These are phyloP conservation scores for Nephrotoma flavescens DNA, from an alignment of 2,888 invertebrate genomes.

Conservation along the genomic window DNA sequence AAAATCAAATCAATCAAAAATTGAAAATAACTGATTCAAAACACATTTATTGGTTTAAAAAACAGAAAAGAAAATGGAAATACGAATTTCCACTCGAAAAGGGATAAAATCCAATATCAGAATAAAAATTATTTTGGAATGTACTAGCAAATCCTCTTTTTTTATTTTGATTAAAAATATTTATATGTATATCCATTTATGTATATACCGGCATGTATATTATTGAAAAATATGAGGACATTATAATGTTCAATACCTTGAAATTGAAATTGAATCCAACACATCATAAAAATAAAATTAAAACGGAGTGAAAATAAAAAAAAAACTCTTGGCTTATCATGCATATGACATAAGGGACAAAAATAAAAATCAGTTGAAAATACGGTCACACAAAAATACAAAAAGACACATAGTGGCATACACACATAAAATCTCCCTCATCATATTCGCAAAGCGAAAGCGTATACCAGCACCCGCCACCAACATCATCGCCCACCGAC, in stretches of 20 bases:
- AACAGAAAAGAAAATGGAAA: background rate
- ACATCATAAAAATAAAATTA: slow-evolving; percentile 4
- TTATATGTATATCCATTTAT: background rate
- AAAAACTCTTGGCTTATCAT: slow-evolving; percentile 2
- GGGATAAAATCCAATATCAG: background rate
- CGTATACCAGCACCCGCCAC: background rate
- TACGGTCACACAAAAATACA: background rate
- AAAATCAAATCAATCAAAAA: background rate
- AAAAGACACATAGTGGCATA: background rate
- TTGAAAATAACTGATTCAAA: background rate
- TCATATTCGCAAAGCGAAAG: background rate
- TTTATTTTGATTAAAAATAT: background rate
- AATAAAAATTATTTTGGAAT: background rate
- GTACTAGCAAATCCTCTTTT: background rate
- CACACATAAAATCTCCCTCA: background rate
- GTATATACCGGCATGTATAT: background rate
- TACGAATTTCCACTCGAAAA: background rate
- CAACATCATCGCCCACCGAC: background rate
- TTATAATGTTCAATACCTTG: slow-evolving; percentile 7
- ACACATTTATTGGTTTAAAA: background rate
- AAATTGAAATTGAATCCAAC: slow-evolving; percentile 5
- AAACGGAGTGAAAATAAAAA: background rate
- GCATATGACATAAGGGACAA: slow-evolving; percentile 5
- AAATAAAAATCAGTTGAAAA: background rate
- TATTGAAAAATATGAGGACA: background rate